Base-by-base conservation (phyloP, 2,888 invertebrate species). In the Neuroscelio doddi region DNA sequence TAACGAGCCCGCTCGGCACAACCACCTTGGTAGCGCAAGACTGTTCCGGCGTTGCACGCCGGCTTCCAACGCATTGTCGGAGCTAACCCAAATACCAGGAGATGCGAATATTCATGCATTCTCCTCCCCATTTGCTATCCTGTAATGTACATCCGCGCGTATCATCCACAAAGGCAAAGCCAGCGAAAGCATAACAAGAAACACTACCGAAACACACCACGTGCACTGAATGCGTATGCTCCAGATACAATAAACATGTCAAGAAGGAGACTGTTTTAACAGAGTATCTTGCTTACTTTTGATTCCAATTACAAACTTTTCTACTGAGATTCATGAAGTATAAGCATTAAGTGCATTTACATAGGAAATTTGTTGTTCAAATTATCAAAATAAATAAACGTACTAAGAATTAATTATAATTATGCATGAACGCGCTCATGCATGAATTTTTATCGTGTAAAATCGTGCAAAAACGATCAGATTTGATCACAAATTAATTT, bases 1-100 rank as follows among this genome's bases (percentile, higher is more conserved):
- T 79, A 79, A 79, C 78, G 72, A 78, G 77, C 77, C 79, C 76
- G 79, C 70, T 70, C 71, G 69, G 68, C 66, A 61, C 69, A 64
- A 68, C 68, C 71, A 58, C 71, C 65, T 59, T 56, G 67, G 64
- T 58, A 69, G 64, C 68, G 68, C 72, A 75, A 24, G 17, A 17
- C 8, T 44, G 24, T n/a, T 16, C 16, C n/a, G 17, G 24, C 9
- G 24, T 10, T n/a, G 21, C 21, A 5, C 21, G 21, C 21, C 21
- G 5, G 39, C 39, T 38, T 38, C 39, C 27, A n/a, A n/a, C n/a
- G 38, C 8, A 27, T 16, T 10, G 29, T 29, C 26, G 21, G 3
- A 8, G 36, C 16, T 50, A 50, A 50, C 50, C 50, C 38, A 50
- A 39, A 50, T 50, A 50, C 50, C 39, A n/a, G 14, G 1, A 16